phyloP scores from a whole-genome alignment of 2,797 vertebrate genomes.

The Leptoclinus maculatus region DNA sequence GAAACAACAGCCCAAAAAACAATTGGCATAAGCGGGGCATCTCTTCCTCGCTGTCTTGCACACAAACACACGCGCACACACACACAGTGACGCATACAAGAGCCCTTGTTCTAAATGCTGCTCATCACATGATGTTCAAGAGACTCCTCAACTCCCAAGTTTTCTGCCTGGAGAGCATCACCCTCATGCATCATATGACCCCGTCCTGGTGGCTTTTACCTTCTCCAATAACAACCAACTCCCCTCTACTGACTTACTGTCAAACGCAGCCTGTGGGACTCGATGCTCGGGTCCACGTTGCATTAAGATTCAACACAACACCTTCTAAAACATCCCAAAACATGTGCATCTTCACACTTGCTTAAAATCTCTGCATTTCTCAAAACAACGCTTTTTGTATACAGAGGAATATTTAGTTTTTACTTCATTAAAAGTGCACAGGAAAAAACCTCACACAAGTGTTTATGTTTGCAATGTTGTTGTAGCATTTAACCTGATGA shows the following conservation, averaged over 20 bases:
- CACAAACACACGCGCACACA: constrained; percentile 20
- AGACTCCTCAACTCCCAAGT: constrained; percentile 79
- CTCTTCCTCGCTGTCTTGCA: constrained; percentile 4
- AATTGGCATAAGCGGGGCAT: constrained; percentile 1
- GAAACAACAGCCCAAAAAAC: not conserved
- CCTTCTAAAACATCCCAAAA: constrained; percentile 1
- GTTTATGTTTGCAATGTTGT: constrained; percentile 25
- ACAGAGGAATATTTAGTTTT: not conserved
- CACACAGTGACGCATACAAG: constrained; percentile 65
- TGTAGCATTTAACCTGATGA: constrained; percentile 28
- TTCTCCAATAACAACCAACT: constrained; percentile 63
- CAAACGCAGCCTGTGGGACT: constrained; percentile 31
- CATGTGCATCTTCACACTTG: not conserved
- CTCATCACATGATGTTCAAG: constrained; percentile 87
- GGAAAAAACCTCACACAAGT: not conserved
- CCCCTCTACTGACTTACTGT: constrained; percentile 32
- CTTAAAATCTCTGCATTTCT: not conserved
- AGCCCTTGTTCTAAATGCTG: constrained; percentile 76
- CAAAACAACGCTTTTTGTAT: not conserved
- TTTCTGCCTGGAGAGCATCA: constrained; percentile 80
- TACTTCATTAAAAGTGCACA: not conserved
- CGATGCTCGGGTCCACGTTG: constrained; percentile 19
- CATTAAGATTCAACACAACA: constrained; percentile 24
- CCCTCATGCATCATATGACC: constrained; percentile 83
- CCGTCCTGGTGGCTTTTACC: constrained; percentile 60